A percentile compares a stretch with the other conserved stretches of the same genome.
phyloP scores from a whole-genome alignment of 2,113 vertebrate genomes.

The Callospermophilus lateralis region DNA sequence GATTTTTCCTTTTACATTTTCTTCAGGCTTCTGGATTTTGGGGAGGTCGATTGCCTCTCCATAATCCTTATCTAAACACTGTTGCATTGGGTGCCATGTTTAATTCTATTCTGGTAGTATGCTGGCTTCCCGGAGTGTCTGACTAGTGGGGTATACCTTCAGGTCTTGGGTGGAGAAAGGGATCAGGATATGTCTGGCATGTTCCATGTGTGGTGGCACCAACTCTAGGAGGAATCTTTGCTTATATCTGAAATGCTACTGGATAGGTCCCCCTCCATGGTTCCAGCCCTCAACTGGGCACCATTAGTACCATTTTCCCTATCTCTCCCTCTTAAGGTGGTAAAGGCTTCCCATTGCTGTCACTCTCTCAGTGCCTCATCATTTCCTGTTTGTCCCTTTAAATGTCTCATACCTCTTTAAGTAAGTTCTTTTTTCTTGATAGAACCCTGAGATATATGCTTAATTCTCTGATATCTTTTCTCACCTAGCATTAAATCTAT shows the following conservation, averaged over 20 bases:
- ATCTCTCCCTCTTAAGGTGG: background rate
- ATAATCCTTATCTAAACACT: background rate
- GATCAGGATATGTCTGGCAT: background rate
- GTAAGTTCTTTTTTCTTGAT: background rate
- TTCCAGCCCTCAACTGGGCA: background rate
- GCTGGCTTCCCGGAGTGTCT: background rate
- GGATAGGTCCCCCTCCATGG: background rate
- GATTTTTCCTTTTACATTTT: background rate
- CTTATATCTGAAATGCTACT: accelerated
- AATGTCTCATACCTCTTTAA: background rate
- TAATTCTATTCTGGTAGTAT: background rate
- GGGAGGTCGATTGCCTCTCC: background rate
- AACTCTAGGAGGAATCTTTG: background rate
- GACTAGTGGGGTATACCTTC: too few species aligned
- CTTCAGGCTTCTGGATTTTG: background rate
- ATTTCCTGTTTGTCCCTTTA: background rate
- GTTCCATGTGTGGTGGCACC: accelerated
- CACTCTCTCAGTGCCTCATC: background rate
- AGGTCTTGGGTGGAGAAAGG: background rate
- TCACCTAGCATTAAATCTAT: background rate
- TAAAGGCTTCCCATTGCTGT: background rate
- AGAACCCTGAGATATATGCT: background rate
- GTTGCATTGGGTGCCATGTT: background rate
- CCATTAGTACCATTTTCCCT: too few species aligned
- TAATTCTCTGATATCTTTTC: background rate